Conservation (phyloP, 2,888 invertebrate species). For the Seira musarum region DNA sequence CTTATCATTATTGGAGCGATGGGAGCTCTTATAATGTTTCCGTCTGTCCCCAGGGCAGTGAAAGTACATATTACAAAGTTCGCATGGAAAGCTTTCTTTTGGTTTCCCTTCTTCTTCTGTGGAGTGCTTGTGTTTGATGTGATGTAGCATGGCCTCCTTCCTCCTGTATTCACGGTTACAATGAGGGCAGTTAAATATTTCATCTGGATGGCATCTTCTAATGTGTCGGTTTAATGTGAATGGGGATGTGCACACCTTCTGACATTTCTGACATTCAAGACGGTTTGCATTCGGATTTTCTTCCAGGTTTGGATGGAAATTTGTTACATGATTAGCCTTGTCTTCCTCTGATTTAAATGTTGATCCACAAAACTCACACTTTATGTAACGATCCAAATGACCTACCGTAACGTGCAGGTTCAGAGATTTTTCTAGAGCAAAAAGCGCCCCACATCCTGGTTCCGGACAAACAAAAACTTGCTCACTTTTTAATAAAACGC, state of each 20-base stretch:
- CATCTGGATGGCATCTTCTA: conserved; percentile 1
- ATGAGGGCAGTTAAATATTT: conserved; percentile 10
- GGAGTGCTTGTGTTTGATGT: conserved; percentile 13
- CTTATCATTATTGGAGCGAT: not conserved
- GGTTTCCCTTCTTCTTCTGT: not conserved
- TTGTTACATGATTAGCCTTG: not conserved
- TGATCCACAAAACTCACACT: conserved; percentile 18
- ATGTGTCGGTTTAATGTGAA: conserved; percentile 21
- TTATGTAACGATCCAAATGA: not conserved
- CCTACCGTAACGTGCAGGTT: not conserved
- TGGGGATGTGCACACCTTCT: not conserved
- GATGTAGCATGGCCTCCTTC: conserved; percentile 16
- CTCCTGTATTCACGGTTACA: conserved; percentile 11
- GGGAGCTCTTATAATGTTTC: not conserved
- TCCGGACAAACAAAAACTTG: not conserved
- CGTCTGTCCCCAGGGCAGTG: not conserved
- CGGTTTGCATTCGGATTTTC: conserved; percentile 18
- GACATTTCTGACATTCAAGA: conserved; percentile 23
- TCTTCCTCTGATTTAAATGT: not conserved
- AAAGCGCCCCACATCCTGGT: conserved; percentile 11
- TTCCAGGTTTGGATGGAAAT: conserved; percentile 26
- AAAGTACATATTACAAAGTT: not conserved
- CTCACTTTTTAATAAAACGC: no score
- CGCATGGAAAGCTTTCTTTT: no score
- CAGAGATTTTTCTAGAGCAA: not conserved